Conservation (phyloP, 1,140 invertebrate species). For the Hesperophylax magnus region DNA sequence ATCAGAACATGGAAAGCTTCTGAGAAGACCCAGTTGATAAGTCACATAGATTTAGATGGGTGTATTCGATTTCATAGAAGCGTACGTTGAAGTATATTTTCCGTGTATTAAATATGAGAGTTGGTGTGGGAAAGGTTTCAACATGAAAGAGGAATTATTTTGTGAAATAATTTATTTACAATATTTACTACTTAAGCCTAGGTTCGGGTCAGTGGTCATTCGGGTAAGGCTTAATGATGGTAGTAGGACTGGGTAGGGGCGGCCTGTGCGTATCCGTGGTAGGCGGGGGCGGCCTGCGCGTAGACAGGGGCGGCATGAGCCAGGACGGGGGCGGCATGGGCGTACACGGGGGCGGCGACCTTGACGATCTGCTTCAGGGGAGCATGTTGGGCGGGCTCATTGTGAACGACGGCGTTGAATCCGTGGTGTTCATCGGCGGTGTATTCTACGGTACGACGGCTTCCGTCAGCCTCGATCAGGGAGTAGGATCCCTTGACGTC, state of each 20-base stretch:
- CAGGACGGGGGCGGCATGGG: slow-evolving; percentile 55
- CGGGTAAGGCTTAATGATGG: slow-evolving; percentile 23
- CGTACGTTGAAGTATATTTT: no score
- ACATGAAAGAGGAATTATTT: slow-evolving; percentile 10
- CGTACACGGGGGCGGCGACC: slow-evolving; percentile 56
- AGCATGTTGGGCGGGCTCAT: slow-evolving; percentile 68
- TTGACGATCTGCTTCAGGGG: slow-evolving; percentile 62
- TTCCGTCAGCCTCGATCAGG: slow-evolving; percentile 77
- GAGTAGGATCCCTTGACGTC: slow-evolving; percentile 74
- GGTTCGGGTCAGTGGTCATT: not conserved
- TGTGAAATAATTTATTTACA: slow-evolving; percentile 47
- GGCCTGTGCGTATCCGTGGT: slow-evolving; percentile 23
- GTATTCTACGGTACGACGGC: slow-evolving; percentile 80
- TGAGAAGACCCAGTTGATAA: no score
- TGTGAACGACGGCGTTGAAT: slow-evolving; percentile 78
- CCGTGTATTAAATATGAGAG: no score
- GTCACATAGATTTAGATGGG: no score
- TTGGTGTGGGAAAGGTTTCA: no score
- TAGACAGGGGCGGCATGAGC: slow-evolving; percentile 55
- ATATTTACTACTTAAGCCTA: slow-evolving; percentile 42
- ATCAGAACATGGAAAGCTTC: no score
- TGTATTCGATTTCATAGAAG: no score
- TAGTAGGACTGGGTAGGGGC: slow-evolving; percentile 47
- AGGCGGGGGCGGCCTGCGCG: slow-evolving; percentile 46
- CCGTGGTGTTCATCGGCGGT: slow-evolving; percentile 80